A percentile compares a stretch with the other conserved stretches of the same genome.
These are phyloP conservation scores for Emydoidea blandingii DNA, from an alignment of 2,797 vertebrate genomes.

Conservation along the genomic window DNA sequence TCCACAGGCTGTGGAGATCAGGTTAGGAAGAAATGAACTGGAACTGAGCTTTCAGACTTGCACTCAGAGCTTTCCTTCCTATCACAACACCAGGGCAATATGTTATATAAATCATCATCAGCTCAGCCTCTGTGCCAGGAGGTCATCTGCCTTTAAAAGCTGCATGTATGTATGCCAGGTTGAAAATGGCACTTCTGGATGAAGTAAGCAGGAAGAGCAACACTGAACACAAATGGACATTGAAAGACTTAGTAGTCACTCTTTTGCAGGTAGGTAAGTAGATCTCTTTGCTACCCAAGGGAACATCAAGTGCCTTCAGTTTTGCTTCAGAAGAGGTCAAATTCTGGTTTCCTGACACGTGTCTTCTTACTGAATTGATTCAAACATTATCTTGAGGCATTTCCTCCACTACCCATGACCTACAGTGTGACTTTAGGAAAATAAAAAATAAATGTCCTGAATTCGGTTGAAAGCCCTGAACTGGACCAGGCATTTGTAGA, in stretches of 20 bases:
- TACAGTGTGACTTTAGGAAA: conserved; percentile 1
- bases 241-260: conserved; percentile 42
- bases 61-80: conserved; percentile 42
- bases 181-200: not conserved
- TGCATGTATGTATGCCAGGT: not conserved
- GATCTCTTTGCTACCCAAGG: conserved; percentile 21
- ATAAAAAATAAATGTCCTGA: not conserved
- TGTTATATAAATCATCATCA: conserved; percentile 59
- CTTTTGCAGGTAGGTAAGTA: conserved; percentile 26
- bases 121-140: conserved; percentile 43
- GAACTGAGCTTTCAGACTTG: conserved; percentile 24
- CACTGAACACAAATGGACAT: conserved; percentile 28
- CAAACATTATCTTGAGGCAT: not conserved
- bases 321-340: conserved; percentile 45
- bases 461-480: not conserved
- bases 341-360: not conserved
- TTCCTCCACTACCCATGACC: not conserved
- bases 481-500: not conserved
- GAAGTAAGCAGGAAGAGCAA: conserved; percentile 27
- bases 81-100: conserved; percentile 19
- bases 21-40: not conserved
- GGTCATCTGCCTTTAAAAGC: conserved; percentile 51
- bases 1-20: conserved; percentile 31
- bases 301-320: conserved; percentile 26
- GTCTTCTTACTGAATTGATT: conserved; percentile 29